phyloP scores from a whole-genome alignment of 2,797 vertebrate species.

The Xerus rutilus region DNA sequence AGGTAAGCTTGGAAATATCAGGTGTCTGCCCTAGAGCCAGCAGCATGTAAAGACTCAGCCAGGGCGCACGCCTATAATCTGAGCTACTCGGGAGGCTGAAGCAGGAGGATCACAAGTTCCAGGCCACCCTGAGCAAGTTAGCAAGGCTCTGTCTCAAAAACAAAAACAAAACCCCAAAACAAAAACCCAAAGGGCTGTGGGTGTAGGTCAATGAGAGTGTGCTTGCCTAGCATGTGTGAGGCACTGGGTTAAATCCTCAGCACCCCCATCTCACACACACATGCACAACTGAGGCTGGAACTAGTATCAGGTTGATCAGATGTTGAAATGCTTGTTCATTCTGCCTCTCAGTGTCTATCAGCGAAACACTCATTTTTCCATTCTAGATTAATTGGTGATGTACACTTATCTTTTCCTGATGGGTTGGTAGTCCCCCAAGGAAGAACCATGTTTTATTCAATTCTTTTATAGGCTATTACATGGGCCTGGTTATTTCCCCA shows the following conservation, averaged over 20 bases:
- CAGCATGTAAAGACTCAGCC: neutral
- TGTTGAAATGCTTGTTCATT: neutral
- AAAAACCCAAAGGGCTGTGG: neutral
- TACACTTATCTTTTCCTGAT: neutral
- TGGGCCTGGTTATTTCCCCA: neutral
- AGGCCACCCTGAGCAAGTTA: neutral
- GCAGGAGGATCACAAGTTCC: neutral
- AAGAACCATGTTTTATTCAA: neutral
- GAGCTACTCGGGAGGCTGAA: neutral
- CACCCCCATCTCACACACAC: neutral
- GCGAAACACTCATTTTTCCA: rapidly evolving
- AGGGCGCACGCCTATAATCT: neutral
- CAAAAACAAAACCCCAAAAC: neutral
- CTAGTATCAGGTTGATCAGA: neutral
- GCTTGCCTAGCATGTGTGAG: too few relatives aligned
- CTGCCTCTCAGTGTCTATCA: neutral
- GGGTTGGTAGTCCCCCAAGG: neutral
- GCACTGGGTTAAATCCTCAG: neutral
- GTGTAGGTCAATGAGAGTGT: too few relatives aligned
- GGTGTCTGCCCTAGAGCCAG: neutral
- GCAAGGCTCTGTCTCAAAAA: neutral
- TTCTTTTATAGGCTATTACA: neutral
- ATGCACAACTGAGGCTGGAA: neutral
- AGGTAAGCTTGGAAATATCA: neutral
- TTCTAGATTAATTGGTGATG: neutral